These are phyloP conservation scores for Neosilurus mollespiculum DNA, from an alignment of 2,797 vertebrate genomes.

Conservation along the genomic window DNA sequence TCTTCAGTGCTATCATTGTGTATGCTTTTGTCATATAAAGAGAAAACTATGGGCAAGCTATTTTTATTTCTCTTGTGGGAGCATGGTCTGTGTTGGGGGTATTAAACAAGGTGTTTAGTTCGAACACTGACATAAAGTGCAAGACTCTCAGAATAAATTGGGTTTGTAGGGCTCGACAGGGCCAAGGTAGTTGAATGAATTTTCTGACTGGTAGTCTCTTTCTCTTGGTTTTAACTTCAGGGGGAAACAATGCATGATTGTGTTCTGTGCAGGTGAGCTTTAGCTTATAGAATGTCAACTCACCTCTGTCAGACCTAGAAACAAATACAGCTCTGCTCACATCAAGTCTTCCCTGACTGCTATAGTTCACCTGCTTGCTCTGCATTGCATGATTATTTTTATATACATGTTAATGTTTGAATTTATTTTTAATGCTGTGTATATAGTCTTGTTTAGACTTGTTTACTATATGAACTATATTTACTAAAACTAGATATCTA, in stretches of 20 bases:
- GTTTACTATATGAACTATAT: conserved; percentile 21
- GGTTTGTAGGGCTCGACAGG: background rate
- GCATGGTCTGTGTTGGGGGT: background rate
- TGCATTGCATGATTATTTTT: conserved; percentile 26
- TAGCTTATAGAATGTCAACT: conserved; percentile 16
- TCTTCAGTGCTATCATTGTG: conserved; percentile 16
- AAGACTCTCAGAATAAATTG: conserved; percentile 1
- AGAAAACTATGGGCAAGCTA: conserved; percentile 4
- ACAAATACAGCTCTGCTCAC: conserved; percentile 12
- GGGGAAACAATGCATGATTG: conserved; percentile 35
- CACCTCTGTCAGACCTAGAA: background rate
- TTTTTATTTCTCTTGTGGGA: conserved; percentile 9
- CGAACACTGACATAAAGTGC: background rate
- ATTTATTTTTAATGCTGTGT: conserved; percentile 41
- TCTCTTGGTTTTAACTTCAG: background rate
- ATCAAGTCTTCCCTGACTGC: background rate
- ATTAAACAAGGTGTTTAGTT: background rate
- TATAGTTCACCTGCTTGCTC: conserved; percentile 7
- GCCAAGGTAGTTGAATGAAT: background rate
- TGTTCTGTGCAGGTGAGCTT: conserved; percentile 8
- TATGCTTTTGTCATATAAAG: background rate
- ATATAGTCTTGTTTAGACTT: conserved; percentile 21
- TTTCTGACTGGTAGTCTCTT: background rate
- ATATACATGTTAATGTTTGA: conserved; percentile 9
- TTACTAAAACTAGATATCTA: conserved; percentile 39